Base-by-base conservation (phyloP, 2,888 invertebrate genomes). In the Luperina testacea region DNA sequence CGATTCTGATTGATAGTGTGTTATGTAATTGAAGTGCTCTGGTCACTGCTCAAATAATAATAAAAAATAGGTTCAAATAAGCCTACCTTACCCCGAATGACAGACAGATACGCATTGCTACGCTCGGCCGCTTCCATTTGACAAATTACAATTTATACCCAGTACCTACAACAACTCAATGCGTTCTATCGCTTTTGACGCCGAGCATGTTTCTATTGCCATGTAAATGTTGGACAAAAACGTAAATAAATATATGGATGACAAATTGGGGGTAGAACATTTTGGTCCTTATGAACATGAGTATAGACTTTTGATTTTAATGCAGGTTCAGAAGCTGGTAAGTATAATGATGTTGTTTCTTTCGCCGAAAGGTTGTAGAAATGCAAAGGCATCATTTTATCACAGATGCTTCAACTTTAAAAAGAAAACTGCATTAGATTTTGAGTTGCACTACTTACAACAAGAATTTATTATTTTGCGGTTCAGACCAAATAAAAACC, bases 141-240 rank as follows among this genome's bases (percentile, higher is more conserved):
- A 86, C 83, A 86, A 85, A 85, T 85, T 83, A 83, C 83, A 76
- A 83, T 85, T 80, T 85, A 83, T 85, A 85, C 74, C 73, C 67
- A 61, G n/a, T 63, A 70, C 65, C 11, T 65, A 82, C 79, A 57
- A 72, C 72, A 70, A 75, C 63, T 77, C 67, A 80, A 85, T 73
- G 75, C 77, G 82, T 80, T 85, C 72, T 82, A 82, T 74, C 75
- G 63, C 84, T 82, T 85, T 82, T 82, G 64, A 78, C 53, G 67
- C n/a, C 7, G n/a, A 85, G 65, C 68, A 72, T 68, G n/a, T 84
- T 77, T 84, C 81, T 82, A 71, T 82, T 78, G 82, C 72, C 73
- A 67, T 75, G 68, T 68, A 78, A 76, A 71, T 78, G 53, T 67
- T 75, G 45, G 59, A 45, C 27, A 68, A 27, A 57, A 5, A 24